A percentile compares a stretch with the other conserved stretches of the same genome.
Conservation (phyloP, 1,140 invertebrate species). For the Drosophila jambulina region DNA sequence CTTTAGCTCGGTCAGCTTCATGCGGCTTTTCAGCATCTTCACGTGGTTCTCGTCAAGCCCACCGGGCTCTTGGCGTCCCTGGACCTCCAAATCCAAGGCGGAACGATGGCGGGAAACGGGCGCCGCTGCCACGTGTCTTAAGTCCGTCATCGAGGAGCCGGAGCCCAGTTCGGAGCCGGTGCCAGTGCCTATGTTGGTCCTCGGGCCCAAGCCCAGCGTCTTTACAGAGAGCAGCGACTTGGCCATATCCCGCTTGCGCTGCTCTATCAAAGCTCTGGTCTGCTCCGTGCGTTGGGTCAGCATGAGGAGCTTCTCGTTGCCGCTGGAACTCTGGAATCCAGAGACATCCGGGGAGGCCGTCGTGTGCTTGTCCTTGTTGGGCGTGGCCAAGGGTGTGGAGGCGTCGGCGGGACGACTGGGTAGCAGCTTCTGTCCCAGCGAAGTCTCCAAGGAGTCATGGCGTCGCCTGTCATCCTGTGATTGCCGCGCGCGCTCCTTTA, state of each 20-base stretch:
- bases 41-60: constrained; percentile 54
- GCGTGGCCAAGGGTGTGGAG: constrained; percentile 50
- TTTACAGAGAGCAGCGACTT: constrained; percentile 60
- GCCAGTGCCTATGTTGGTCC: constrained; percentile 4
- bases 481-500: constrained; percentile 64
- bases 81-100: constrained; percentile 67
- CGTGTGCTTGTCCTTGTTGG: constrained; percentile 50
- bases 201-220: constrained; percentile 49
- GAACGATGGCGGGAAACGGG: constrained; percentile 75
- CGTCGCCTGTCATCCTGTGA: constrained; percentile 33
- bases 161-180: constrained; percentile 63
- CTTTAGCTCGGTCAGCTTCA: constrained; percentile 68
- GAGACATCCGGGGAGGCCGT: background rate
- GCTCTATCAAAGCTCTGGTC: constrained; percentile 83
- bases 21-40: constrained; percentile 63
- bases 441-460: constrained; percentile 58
- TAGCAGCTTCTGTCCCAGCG: constrained; percentile 48
- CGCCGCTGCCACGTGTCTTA: constrained; percentile 37
- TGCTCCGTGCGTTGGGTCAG: constrained; percentile 86
- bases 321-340: constrained; percentile 46
- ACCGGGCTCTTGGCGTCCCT: constrained; percentile 13
- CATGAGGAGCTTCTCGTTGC: constrained; percentile 86
- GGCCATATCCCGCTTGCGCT: constrained; percentile 66
- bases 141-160: constrained; percentile 81
- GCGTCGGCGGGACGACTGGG: constrained; percentile 22